These are phyloP conservation scores for Trichonephila inaurata DNA, from an alignment of 1,140 invertebrate species.

Conservation along the genomic window DNA sequence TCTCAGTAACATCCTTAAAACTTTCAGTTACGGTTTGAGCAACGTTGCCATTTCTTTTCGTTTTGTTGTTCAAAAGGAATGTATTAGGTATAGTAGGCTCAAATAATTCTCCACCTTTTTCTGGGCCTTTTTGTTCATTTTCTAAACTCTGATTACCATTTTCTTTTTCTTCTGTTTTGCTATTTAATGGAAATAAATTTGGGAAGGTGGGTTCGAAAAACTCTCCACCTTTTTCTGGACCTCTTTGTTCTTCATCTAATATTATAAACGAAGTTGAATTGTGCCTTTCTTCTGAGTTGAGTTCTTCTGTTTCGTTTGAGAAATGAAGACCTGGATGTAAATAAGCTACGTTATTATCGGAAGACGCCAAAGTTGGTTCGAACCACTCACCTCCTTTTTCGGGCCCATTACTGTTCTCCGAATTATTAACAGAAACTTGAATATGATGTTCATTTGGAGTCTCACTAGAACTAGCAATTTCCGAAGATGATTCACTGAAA, in stretches of 20 bases:
- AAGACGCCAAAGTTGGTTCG: not conserved
- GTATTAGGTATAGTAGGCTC: not conserved
- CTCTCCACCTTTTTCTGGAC: not conserved
- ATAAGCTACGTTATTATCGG: not conserved
- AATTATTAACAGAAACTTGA: not conserved
- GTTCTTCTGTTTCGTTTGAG: not conserved
- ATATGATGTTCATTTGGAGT: not conserved
- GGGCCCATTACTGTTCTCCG: not conserved
- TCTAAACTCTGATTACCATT: not conserved
- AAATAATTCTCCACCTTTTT: slow-evolving; percentile 25
- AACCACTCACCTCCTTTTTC: slow-evolving; percentile 49
- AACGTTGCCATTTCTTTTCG: not conserved
- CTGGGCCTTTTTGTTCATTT: not conserved
- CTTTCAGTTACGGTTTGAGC: not conserved
- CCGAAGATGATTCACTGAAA: not conserved
- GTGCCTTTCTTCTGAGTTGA: not conserved
- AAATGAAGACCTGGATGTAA: not conserved
- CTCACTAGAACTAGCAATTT: not conserved
- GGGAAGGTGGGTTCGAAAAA: not conserved
- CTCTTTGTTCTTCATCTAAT: not conserved
- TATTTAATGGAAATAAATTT: not conserved
- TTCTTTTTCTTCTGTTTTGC: not conserved
- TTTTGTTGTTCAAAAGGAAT: not conserved
- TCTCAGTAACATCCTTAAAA: not conserved
- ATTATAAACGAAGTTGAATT: not conserved